Evolutionary conservation across 2,113 vertebrate genomes (phyloP), one percentile per base, ranked within the genome.

Genomic region (Atrichornis clamosus): DNA sequence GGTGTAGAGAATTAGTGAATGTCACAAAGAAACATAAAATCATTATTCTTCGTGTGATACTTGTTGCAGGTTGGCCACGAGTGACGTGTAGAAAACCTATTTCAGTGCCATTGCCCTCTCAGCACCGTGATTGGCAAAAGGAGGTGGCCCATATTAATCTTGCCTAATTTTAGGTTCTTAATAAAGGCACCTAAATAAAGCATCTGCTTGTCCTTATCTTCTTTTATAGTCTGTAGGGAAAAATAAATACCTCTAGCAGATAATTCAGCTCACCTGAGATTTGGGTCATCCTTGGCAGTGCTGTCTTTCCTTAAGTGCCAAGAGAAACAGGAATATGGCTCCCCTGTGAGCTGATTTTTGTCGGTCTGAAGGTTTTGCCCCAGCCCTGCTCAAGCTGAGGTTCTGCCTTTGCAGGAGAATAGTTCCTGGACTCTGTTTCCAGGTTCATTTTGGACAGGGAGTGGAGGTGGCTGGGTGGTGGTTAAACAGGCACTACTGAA

Each of bases 81-180:
- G 42, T 28, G 63, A 30, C 30, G 8, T 15, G 11, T 5, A 39
- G 53, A 41, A 59, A 74, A 80, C 32, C 30, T 52, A 9, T 74
- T 87, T 90, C 23, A 8, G 62, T 77, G 67, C 42, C 7, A 76
- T 69, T 91, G 84, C 49, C 77, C 55, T 94, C 50, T 28, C 41
- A 22, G 26, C 33, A 3, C 13, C 4, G 17, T 59, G 81, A 53
- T 0, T 79, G 95, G 44, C 67, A 87, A 93, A 93, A 93, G 70
- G 62, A 91, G 72, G 59, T 91, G 88, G 82, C 96, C 94, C 78
- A 95, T 70, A 91, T 91, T 82, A 78, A 76, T 56, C 69, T 84
- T 63, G 53, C 53, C 88, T 95, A 83, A 95, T 94, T 97, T 94
- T 94, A 94, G 82, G 20, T 37, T 82, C 94, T 91, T 94, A 84